These are phyloP conservation scores for Phoeniculus purpureus DNA, from an alignment of 2,797 vertebrate genomes.

Conservation along the genomic window DNA sequence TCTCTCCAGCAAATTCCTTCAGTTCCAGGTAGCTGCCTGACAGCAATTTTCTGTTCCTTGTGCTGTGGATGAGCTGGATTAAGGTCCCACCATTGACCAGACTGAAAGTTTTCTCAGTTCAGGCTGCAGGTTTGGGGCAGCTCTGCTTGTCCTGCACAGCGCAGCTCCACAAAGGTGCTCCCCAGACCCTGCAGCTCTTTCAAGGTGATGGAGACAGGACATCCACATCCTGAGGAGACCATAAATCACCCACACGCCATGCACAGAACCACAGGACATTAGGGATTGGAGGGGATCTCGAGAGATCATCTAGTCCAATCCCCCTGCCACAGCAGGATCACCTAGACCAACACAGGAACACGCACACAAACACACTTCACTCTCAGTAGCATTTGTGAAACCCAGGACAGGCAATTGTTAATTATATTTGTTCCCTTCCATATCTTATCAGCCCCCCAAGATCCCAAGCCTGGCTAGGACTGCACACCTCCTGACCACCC, in stretches of 20 bases:
- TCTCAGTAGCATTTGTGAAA: background rate
- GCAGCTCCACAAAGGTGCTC: background rate
- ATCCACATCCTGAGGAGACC: background rate
- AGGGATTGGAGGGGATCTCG: no score
- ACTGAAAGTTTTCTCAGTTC: background rate
- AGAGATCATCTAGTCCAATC: no score
- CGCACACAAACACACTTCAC: background rate
- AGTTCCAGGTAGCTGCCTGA: background rate
- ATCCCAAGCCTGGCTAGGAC: background rate
- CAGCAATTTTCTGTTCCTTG: background rate
- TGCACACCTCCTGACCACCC: background rate
- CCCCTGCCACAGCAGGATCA: no score
- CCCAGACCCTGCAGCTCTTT: background rate
- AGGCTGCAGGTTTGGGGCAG: background rate
- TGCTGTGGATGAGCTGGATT: background rate
- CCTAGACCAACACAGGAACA: no score
- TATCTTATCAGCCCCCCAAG: background rate
- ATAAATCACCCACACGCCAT: background rate
- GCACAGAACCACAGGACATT: no score
- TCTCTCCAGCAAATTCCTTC: background rate
- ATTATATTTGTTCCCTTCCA: background rate
- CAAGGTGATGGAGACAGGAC: background rate
- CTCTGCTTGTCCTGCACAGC: background rate
- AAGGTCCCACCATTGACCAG: background rate
- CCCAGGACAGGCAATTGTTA: background rate